Base-by-base conservation (phyloP, 2,113 vertebrate genomes). In the Hypanus sabinus region DNA sequence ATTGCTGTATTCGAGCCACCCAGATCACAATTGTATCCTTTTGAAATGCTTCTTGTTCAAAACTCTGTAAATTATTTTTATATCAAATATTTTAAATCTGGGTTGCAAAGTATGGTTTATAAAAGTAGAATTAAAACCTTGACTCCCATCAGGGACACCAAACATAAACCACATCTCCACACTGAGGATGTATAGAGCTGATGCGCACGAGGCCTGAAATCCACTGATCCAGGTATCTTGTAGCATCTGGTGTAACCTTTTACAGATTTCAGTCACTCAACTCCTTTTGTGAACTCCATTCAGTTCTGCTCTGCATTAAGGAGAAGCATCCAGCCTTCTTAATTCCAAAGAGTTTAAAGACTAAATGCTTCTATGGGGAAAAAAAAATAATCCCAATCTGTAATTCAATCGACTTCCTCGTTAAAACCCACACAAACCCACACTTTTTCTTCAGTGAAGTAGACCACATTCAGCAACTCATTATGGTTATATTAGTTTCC, bases 251-350 rank as follows among this genome's bases (percentile, higher is more conserved):
- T 65, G 38, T 90, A 65, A 65, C 33, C 27, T 60, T 55, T 27
- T 62, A 55, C 16, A 62, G 57, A n/a, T 88, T 83, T 65, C 60
- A 90, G 85, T 90, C 85, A 65, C 30, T 60, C 60, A 90, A 33
- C 85, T 90, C 60, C 85, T 68, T 90, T 90, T 33, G 30, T 90
- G 85, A 90, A 90, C 85, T 90, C 85, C 30, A 57, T 60, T 90
- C 85, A 33, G 30, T 62, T 62, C 30, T 14, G 57, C 11, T 88
- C 83, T 62, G 55, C 30, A 62, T n/a, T 88, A 57, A n/a, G 11
- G 27, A 16, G 57, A 27, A 30, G n/a, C n/a, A n/a, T 88, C 57
- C 5, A 76, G 57, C 16, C 27, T 88, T 62, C 10, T 30, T 60
- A 60, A 20, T 18, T 65, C 85, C 0, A 20, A 55, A 60, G 24